Evolutionary conservation across 1,140 invertebrate genomes (phyloP).

Genomic region (Plodia interpunctella): DNA sequence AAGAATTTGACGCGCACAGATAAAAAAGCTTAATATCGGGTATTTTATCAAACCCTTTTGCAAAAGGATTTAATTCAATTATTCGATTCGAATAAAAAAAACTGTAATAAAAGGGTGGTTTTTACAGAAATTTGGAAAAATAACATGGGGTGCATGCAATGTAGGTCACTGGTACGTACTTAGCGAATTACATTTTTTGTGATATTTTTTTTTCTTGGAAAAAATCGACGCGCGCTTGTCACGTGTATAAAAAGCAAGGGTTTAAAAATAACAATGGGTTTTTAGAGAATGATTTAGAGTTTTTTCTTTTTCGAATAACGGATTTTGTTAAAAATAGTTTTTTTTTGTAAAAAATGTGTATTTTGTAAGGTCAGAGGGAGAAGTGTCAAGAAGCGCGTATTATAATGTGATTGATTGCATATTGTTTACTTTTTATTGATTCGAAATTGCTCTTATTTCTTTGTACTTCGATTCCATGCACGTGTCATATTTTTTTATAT

Average conservation of each 20-base stretch:
- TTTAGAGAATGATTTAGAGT: slow-evolving; percentile 70
- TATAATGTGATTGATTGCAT: slow-evolving; percentile 52
- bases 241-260: slow-evolving; percentile 62
- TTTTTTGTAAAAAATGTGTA: slow-evolving; percentile 38
- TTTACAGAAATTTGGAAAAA: slow-evolving; percentile 62
- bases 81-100: slow-evolving; percentile 44
- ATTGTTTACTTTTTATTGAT: slow-evolving; percentile 39
- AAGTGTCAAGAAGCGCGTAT: slow-evolving; percentile 44
- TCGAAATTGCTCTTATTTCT: slow-evolving; percentile 20
- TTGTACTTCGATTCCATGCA: too few relatives aligned
- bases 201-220: slow-evolving; percentile 30
- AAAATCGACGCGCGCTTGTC: slow-evolving; percentile 64
- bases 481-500: too few relatives aligned
- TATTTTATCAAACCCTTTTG: slow-evolving; percentile 69
- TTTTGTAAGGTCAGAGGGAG: slow-evolving; percentile 32
- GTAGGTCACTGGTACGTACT: slow-evolving; percentile 63
- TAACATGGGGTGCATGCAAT: slow-evolving; percentile 45
- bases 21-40: slow-evolving; percentile 58
- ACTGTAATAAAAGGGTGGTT: slow-evolving; percentile 58
- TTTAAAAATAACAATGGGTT: slow-evolving; percentile 64
- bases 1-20: slow-evolving; percentile 19
- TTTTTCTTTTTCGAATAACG: slow-evolving; percentile 55
- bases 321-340: slow-evolving; percentile 47
- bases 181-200: slow-evolving; percentile 58
- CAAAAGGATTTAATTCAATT: slow-evolving; percentile 74